Evolutionary conservation across 2,797 vertebrate species (phyloP), one percentile per base, ranked within the genome.

Genomic region (Pseudochaenichthys georgianus): DNA sequence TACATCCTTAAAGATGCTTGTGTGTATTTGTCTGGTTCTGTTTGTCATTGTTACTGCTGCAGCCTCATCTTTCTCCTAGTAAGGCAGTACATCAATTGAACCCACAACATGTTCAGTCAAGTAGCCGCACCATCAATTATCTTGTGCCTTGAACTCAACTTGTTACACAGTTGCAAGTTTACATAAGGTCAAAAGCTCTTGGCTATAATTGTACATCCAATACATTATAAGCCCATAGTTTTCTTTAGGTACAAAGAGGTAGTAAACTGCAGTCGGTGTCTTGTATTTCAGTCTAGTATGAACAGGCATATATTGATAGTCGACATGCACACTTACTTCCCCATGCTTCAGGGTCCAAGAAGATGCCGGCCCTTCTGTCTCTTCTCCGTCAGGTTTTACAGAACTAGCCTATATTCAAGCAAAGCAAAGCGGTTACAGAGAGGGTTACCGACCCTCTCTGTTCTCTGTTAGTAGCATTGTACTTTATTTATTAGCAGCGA

Each of bases 361-460:
- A 70, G 77, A 64, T n/a, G 73, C 8, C 13, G 41, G 64, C 41
- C 65, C 73, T 82, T n/a, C 80, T 69, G 74, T 87, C 23, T 77
- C 83, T 60, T 87, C 92, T 76, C 78, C 93, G 2, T 74, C 81
- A n/a, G 83, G 73, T 67, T 90, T 93, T 87, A 92, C 86, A 94
- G 93, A 93, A 83, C 91, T 94, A 92, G 80, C 93, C 95, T 95
- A 95, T 82, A 89, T 91, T 92, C 90, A 81, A 94, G 93, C 90
- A 95, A 78, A 95, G 90, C 92, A 95, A 92, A 93, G 89, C 90
- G 23, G 81, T 91, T 74, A 61, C 31, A 77, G 72, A 81, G 85
- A 81, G 62, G 64, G 13, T 28, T 3, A 3, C 3, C 3, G 3
- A 58, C n/a, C 86, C 82, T 73, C 78, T 78, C 62, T 58, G 52